phyloP scores from a whole-genome alignment of 2,113 vertebrate genomes.

The Pomatostomus ruficeps region DNA sequence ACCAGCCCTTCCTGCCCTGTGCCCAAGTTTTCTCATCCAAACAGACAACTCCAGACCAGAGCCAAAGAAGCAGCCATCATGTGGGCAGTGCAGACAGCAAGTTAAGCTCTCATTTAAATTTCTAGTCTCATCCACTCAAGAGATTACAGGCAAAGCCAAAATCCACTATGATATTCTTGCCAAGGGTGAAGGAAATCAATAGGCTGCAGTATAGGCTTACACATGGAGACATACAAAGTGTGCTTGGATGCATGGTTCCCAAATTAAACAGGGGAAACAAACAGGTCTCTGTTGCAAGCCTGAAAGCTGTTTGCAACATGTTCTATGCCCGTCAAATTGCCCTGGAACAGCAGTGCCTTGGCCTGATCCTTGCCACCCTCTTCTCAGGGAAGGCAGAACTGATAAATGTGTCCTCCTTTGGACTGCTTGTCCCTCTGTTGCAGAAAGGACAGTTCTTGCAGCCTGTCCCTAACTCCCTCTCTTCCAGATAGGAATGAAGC shows the following conservation, averaged over 20 bases:
- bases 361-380: neutral
- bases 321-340: constrained; percentile 8
- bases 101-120: constrained; percentile 20
- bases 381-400: neutral
- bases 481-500: neutral
- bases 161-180: constrained; percentile 8
- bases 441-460: neutral
- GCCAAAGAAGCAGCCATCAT: constrained; percentile 34
- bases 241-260: constrained; percentile 39
- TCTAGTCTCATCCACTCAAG: constrained; percentile 17
- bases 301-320: constrained; percentile 21
- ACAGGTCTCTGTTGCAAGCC: constrained; percentile 40
- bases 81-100: neutral
- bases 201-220: constrained; percentile 33
- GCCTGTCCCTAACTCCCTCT: neutral
- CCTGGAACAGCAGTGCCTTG: neutral
- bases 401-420: neutral
- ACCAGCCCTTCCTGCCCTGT: neutral
- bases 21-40: neutral
- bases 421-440: neutral
- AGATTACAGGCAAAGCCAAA: constrained; percentile 49
- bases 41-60: neutral
- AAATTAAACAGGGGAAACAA: constrained; percentile 58
- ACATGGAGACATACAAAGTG: neutral
- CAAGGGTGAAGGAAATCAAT: constrained; percentile 47